Base-by-base conservation (phyloP, 1,140 invertebrate species). In the Neodiprion pinetum region DNA sequence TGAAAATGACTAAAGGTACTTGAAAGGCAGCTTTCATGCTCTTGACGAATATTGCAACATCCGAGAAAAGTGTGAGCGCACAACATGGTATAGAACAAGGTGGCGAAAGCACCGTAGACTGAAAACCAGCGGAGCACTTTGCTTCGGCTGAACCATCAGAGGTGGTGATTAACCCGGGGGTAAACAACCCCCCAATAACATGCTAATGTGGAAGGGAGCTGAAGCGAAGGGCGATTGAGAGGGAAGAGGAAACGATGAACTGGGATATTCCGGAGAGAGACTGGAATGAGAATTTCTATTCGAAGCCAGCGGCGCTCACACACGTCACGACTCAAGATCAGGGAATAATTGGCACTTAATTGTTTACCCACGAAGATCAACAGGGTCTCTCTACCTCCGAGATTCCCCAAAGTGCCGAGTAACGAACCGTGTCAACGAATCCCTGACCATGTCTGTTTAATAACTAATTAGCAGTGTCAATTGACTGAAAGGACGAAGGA, bases 101-200 rank as follows among this genome's bases (percentile, higher is more conserved):
- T 17, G n/a, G 53, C 53, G n/a, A 17, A 61, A 61, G 11, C 53
- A 17, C 5, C 9, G 28, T 40, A 61, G 53, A 12, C 53, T 14
- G 53, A 61, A 61, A 61, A 61, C 53, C 53, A 61, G 0, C 53
- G 11, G 53, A 61, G 53, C 67, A 47, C 67, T 69, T 23, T 69
- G 67, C 67, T 23, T 12, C 40, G 67, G 67, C 17, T 21, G 47
- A 74, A 67, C 61, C 47, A 71, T 28, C 67, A 76, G 73, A 80
- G 76, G 77, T 79, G 78, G 78, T 80, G 82, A 85, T 85, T 85
- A 85, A 82, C 77, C 74, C 76, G 76, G 77, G 53, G 78, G 83
- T 83, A 84, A 85, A 85, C 83, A 85, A 82, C 79, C 79, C 75
- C 76, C 81, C 82, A 85, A 85, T 85, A 85, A 85, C 82, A 85